A percentile compares a stretch with the other conserved stretches of the same genome.
Evolutionary conservation across 2,113 vertebrate species (phyloP).

Genomic region (Felis chaus): DNA sequence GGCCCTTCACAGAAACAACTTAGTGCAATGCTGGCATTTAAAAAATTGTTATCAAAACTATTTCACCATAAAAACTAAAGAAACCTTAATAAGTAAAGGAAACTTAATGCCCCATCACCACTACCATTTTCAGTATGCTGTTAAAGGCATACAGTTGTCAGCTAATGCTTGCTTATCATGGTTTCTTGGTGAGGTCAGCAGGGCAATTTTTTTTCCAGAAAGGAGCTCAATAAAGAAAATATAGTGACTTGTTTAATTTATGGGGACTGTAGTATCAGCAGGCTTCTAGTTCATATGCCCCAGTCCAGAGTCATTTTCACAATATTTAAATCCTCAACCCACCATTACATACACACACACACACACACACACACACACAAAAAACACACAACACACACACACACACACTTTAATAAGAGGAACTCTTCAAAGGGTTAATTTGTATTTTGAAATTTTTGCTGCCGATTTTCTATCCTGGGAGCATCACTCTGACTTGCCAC

Average conservation of each 20-base stretch:
- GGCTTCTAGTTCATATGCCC: neutral
- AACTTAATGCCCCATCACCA: neutral
- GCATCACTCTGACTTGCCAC: neutral
- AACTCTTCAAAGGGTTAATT: neutral
- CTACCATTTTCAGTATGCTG: neutral
- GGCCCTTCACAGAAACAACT: constrained; percentile 17
- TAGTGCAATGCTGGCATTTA: constrained; percentile 49
- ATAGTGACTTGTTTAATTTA: neutral
- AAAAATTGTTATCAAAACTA: constrained; percentile 56
- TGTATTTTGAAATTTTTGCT: neutral
- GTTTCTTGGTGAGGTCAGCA: neutral
- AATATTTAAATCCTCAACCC: neutral
- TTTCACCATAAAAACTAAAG: constrained; percentile 49
- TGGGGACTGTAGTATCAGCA: neutral
- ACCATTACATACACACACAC: neutral
- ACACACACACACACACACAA: neutral
- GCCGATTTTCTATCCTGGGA: neutral
- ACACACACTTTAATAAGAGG: neutral
- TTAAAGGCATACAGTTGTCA: neutral
- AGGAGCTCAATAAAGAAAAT: neutral
- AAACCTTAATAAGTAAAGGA: constrained; percentile 55
- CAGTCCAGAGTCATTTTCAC: neutral
- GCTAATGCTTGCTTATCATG: neutral
- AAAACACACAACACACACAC: neutral
- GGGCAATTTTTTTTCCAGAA: neutral